Evolutionary conservation across 35 echinoderm and acorn worm genomes (phyloP), one percentile per base, ranked within the genome.

Genomic region (Ptychodera flava): DNA sequence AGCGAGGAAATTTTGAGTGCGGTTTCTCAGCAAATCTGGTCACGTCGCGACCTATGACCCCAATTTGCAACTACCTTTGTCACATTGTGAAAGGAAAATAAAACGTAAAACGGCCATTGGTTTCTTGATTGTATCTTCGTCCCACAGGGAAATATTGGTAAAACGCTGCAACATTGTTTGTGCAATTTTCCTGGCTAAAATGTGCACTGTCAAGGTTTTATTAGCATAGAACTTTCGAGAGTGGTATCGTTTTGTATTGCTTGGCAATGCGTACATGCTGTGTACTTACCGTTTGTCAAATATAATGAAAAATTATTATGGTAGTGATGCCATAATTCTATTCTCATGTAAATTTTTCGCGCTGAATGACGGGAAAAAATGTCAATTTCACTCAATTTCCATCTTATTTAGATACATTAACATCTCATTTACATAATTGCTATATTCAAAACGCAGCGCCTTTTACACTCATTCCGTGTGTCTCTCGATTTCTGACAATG

Each of bases 401-500:
- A 64, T 12, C 45, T 12, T 64, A 64, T 64, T 12, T 64, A 64
- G 6, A 64, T 64, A 64, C 6, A 64, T 64, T 64, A 64, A 64
- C 45, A 64, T 64, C 6, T 64, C 45, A 64, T 64, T 64, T 64
- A 22, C 45, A 64, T 64, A 64, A 64, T 64, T 64, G 45, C 22
- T 64, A 64, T 64, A 64, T 64, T 64, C 45, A 64, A 64, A 64
- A 64, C 45, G 45, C 45, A 64, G 45, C 45, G 45, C 45, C 45
- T 64, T n/a, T 64, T 64, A 64, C 45, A 12, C 45, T 6, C 45
- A 12, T 64, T 12, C 6, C 45, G 6, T 64, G 45, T 64, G 22
- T 64, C 45, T 12, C 45, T 64, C 45, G 45, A 12, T 64, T 64
- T 64, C 45, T 64, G 45, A 64, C 45, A 64, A 83, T 83, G 82